A percentile compares a stretch with the other conserved stretches of the same genome.
These are phyloP conservation scores for Brachionus rubens DNA, from an alignment of 1,140 invertebrate species.

Conservation along the genomic window DNA sequence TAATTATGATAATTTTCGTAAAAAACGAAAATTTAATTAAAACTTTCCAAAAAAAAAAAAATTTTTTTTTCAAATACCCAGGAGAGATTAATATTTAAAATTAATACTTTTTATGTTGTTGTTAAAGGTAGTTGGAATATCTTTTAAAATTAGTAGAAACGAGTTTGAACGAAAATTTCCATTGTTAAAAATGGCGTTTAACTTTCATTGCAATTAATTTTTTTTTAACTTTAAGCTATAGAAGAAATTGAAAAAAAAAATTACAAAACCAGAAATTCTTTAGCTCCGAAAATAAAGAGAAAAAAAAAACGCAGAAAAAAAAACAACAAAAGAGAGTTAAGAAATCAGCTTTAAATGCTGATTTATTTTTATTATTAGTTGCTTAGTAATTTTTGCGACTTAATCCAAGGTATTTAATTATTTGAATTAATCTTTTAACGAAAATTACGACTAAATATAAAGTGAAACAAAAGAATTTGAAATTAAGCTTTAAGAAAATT, in stretches of 20 bases:
- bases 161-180: no score
- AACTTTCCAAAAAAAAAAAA: conserved; percentile 1
- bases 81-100: conserved; percentile 5
- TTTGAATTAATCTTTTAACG: conserved; percentile 30
- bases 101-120: not conserved
- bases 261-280: conserved; percentile 32
- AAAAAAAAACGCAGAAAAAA: not conserved
- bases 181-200: no score
- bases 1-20: conserved; percentile 29
- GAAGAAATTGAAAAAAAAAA: conserved; percentile 26
- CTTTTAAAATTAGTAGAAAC: conserved; percentile 16
- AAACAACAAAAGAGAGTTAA: not conserved
- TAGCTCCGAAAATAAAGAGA: no score
- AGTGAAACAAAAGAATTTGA: conserved; percentile 35
- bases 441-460: conserved; percentile 32
- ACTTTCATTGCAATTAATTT: no score
- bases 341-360: conserved; percentile 33
- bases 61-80: conserved; percentile 22
- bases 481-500: not conserved
- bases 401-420: conserved; percentile 44
- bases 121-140: not conserved
- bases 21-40: no score
- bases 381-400: conserved; percentile 8
- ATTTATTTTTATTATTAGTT: conserved; percentile 42
- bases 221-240: not conserved